Percentiles rank a stretch among this genome's conserved stretches.
phyloP scores from a whole-genome alignment of 2,888 invertebrate genomes.

The Acanthosoma haemorrhoidale region DNA sequence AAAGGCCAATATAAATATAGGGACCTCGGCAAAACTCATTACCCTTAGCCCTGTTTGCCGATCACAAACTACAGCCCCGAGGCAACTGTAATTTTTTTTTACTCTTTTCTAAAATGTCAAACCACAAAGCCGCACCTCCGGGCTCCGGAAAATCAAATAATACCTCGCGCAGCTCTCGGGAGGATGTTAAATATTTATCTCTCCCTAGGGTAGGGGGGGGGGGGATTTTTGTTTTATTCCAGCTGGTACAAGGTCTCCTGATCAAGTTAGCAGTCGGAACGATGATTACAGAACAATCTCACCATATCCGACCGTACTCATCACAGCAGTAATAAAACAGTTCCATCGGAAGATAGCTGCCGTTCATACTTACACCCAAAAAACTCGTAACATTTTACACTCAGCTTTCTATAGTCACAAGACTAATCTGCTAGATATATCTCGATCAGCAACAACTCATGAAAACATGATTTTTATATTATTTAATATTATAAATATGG shows the following conservation, averaged over 20 bases:
- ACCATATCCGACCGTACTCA: background rate
- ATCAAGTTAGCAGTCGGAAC: background rate
- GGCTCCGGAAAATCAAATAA: conserved; percentile 28
- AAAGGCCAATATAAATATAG: conserved; percentile 26
- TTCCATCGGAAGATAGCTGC: no score
- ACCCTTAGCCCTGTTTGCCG: conserved; percentile 22
- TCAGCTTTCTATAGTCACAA: no score
- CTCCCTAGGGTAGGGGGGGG: background rate
- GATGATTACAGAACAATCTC: background rate
- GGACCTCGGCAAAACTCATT: conserved; percentile 27
- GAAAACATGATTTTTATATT: no score
- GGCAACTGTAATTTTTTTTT: conserved; percentile 22
- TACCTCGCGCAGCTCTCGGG: conserved; percentile 9
- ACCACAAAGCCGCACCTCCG: conserved; percentile 29
- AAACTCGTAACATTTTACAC: no score
- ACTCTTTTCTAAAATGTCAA: conserved; percentile 24
- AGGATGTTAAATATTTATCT: conserved; percentile 26
- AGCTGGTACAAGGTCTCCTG: background rate
- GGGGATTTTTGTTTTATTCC: background rate
- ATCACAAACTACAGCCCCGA: conserved; percentile 25
- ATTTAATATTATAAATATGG: no score
- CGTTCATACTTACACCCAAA: no score
- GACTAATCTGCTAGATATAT: no score
- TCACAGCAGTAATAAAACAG: no score
- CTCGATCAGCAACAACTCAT: no score